Percentiles rank a stretch among this genome's conserved stretches.
These are phyloP conservation scores for Synanthedon andrenaeformis DNA, from an alignment of 2,888 invertebrate genomes.

Conservation along the genomic window DNA sequence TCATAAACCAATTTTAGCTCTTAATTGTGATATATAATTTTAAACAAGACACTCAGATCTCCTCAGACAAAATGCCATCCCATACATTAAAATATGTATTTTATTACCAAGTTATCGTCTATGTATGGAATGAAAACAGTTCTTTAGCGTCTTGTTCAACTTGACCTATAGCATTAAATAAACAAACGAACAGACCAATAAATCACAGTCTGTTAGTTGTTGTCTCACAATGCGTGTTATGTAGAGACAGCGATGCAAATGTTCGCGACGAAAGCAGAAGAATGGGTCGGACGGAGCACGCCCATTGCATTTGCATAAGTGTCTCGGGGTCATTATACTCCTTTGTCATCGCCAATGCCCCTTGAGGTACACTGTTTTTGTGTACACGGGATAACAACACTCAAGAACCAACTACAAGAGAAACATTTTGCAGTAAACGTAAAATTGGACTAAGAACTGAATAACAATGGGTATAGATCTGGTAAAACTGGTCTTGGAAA, in stretches of 20 bases:
- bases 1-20: too few species aligned
- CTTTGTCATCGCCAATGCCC: slow-evolving; percentile 24
- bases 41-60: too few species aligned
- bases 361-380: not conserved
- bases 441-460: not conserved
- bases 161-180: not conserved
- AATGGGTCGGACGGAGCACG: slow-evolving; percentile 39
- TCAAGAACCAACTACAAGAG: not conserved
- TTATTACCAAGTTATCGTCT: too few species aligned
- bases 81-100: too few species aligned
- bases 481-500: too few species aligned
- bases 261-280: slow-evolving; percentile 37
- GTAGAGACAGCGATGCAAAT: slow-evolving; percentile 15
- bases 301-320: slow-evolving; percentile 50
- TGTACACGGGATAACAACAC: not conserved
- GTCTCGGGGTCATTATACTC: slow-evolving; percentile 45
- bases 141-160: not conserved
- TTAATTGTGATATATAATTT: too few species aligned
- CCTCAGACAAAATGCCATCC: too few species aligned
- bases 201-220: not conserved
- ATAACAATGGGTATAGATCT: too few species aligned
- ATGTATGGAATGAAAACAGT: too few species aligned
- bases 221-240: slow-evolving; percentile 1
- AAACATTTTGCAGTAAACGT: slow-evolving; percentile 1
- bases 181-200: not conserved